Evolutionary conservation across 2,888 invertebrate species (phyloP).

Genomic region (Liodrosophila aerea): DNA sequence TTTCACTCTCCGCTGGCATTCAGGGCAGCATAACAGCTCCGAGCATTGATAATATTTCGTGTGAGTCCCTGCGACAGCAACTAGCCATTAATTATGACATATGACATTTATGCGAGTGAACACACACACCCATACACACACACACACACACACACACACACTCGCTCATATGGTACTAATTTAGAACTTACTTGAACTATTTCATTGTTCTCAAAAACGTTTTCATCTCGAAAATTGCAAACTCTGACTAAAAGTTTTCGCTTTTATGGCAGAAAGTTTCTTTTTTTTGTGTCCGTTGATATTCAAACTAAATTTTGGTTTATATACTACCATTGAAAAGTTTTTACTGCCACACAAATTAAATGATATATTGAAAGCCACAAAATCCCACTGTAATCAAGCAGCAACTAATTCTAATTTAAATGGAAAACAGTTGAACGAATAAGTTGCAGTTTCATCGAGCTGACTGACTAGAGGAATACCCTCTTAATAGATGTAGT

Average conservation of each 20-base stretch:
- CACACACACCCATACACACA: slow-evolving; percentile 10
- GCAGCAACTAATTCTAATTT: too few species aligned
- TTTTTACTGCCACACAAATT: too few species aligned
- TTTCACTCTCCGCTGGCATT: slow-evolving; percentile 18
- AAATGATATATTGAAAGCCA: too few species aligned
- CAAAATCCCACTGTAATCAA: too few species aligned
- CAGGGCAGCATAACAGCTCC: slow-evolving; percentile 32
- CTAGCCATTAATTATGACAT: slow-evolving; percentile 67
- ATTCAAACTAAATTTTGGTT: too few species aligned
- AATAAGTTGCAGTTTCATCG: too few species aligned
- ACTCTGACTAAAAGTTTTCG: background rate
- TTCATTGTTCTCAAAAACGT: slow-evolving; percentile 14
- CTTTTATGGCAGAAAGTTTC: background rate
- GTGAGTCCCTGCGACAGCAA: slow-evolving; percentile 30
- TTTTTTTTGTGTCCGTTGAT: too few species aligned
- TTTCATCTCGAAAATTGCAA: slow-evolving; percentile 1
- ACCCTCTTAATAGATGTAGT: too few species aligned
- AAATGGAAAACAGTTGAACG: too few species aligned
- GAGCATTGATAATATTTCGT: slow-evolving; percentile 60
- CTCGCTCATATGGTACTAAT: background rate
- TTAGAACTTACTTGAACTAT: background rate
- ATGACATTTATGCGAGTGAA: slow-evolving; percentile 55
- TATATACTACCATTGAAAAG: too few species aligned
- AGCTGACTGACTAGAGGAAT: too few species aligned
- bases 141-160: slow-evolving; percentile 9